A percentile compares a stretch with the other conserved stretches of the same genome.
Conservation (phyloP, 2,797 vertebrate genomes). For the Amblyopsis hoosieri region DNA sequence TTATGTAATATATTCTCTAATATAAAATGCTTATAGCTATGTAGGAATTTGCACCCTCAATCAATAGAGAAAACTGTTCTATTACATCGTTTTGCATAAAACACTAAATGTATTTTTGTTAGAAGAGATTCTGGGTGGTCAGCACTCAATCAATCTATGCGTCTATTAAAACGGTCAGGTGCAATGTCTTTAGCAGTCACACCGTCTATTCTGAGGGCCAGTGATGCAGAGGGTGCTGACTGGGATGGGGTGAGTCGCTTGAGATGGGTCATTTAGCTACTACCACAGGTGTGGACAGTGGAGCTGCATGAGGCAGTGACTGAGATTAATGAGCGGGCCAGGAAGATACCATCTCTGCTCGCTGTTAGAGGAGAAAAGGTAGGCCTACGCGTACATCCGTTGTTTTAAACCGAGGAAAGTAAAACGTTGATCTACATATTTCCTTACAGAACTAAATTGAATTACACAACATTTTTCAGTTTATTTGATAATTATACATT, state of each 20-base stretch:
- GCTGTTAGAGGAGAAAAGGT: background rate
- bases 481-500: background rate
- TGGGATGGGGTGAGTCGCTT: constrained; percentile 49
- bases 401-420: background rate
- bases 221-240: constrained; percentile 77
- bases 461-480: background rate
- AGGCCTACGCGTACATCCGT: too few species aligned
- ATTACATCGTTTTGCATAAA: background rate
- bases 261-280: constrained; percentile 66
- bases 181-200: constrained; percentile 39
- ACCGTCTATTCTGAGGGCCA: constrained; percentile 30
- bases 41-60: too few species aligned
- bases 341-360: constrained; percentile 8
- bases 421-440: background rate
- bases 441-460: background rate
- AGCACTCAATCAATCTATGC: constrained; percentile 11
- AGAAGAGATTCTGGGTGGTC: constrained; percentile 65
- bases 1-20: too few species aligned
- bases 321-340: constrained; percentile 54
- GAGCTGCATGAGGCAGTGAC: constrained; percentile 41
- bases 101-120: background rate
- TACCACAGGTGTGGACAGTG: constrained; percentile 68
- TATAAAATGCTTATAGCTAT: too few species aligned
- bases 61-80: too few species aligned
- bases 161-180: constrained; percentile 41